These are phyloP conservation scores for Chiridota heheva DNA, from an alignment of 35 echinoderm and acorn worm genomes.

Conservation along the genomic window DNA sequence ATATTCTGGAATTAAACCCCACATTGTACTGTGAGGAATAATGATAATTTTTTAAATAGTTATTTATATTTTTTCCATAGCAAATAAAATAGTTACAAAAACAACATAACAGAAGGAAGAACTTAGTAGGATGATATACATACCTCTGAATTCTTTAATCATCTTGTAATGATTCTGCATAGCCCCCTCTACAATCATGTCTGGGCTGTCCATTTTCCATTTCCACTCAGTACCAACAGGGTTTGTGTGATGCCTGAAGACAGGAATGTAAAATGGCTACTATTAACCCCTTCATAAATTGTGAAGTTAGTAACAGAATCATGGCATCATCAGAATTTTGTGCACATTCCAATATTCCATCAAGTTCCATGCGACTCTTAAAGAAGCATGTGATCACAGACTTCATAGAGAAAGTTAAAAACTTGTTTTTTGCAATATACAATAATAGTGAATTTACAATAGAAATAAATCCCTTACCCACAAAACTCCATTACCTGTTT, in stretches of 20 bases:
- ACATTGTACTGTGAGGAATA: no score
- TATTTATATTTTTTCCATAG: neutral
- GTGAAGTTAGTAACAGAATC: no score
- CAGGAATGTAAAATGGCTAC: conserved; percentile 1
- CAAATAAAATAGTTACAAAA: neutral
- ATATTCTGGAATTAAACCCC: no score
- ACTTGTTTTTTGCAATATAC: no score
- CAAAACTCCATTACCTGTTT: no score
- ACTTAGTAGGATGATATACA: neutral
- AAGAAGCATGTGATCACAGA: neutral
- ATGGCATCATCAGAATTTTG: no score
- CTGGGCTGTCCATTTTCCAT: conserved; percentile 97
- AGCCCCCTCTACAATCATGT: conserved; percentile 80
- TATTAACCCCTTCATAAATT: neutral
- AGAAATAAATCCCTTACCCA: no score
- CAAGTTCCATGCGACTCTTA: neutral
- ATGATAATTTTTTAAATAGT: neutral
- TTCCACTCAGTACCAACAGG: conserved; percentile 96
- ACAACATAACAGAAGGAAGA: neutral
- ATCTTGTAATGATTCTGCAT: conserved; percentile 92
- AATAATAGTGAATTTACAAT: no score
- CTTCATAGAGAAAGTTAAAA: no score
- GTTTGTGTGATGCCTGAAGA: conserved; percentile 85
- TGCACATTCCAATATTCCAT: neutral
- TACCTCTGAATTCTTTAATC: conserved; percentile 97